Evolutionary conservation across 2,888 invertebrate genomes (phyloP).

Genomic region (Boloria selene): DNA sequence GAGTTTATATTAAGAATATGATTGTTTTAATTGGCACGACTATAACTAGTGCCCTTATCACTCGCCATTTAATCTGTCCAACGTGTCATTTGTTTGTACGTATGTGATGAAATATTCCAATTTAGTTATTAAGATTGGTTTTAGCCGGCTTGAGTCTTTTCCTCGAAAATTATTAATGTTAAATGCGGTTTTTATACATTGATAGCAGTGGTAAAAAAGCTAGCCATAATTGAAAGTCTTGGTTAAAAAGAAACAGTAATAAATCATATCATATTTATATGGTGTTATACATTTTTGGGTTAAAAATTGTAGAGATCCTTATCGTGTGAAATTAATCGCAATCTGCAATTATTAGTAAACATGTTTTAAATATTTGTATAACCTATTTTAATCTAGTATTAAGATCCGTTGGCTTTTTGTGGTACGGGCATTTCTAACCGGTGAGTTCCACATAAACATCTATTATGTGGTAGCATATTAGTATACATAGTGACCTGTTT

Average conservation of each 20-base stretch:
- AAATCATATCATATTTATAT: too few species aligned
- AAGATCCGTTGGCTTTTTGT: background rate
- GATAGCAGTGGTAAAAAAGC: background rate
- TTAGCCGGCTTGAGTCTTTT: background rate
- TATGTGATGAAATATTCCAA: slow-evolving; percentile 12
- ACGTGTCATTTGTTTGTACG: slow-evolving; percentile 5
- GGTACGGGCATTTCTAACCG: too few species aligned
- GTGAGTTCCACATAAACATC: too few species aligned
- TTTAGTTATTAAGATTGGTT: background rate
- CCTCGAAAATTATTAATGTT: background rate
- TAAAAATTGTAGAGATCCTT: too few species aligned
- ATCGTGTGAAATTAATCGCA: too few species aligned
- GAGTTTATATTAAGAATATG: slow-evolving; percentile 23
- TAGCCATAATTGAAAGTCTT: too few species aligned
- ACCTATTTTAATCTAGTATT: background rate
- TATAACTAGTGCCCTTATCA: slow-evolving; percentile 29
- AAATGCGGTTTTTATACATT: background rate
- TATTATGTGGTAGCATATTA: too few species aligned
- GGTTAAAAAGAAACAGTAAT: too few species aligned
- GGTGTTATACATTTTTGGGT: too few species aligned
- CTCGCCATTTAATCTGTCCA: slow-evolving; percentile 19
- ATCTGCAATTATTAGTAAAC: too few species aligned
- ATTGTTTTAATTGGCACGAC: slow-evolving; percentile 33
- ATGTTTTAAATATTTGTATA: too few species aligned
- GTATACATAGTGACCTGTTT: too few species aligned